Evolutionary conservation across 2,888 invertebrate species (phyloP).

Genomic region (Halictus quadricinctus): DNA sequence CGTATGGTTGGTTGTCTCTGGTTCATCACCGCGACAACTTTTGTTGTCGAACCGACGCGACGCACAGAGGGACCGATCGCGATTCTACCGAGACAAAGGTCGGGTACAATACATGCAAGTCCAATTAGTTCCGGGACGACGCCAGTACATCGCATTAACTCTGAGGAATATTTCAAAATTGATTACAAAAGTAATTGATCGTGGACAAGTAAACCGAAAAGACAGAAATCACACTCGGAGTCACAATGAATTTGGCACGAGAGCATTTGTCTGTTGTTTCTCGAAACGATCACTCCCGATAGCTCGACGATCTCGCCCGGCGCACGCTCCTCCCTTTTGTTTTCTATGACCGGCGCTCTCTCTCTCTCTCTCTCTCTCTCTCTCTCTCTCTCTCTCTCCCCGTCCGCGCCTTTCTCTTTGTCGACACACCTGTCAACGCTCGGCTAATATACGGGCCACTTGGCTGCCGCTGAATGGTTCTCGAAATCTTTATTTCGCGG

Average conservation of each 20-base stretch:
- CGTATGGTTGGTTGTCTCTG: background rate
- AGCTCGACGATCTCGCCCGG: background rate
- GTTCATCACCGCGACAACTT: background rate
- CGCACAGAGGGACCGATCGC: background rate
- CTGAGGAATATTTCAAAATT: no score
- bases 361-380: slow-evolving; percentile 33
- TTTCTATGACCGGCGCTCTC: slow-evolving; percentile 14
- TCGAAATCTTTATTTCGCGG: slow-evolving; percentile 54
- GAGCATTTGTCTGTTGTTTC: background rate
- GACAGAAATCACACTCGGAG: no score
- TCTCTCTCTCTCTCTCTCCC: slow-evolving; percentile 1
- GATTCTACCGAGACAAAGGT: background rate
- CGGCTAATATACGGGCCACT: slow-evolving; percentile 39
- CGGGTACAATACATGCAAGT: no score
- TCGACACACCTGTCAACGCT: slow-evolving; percentile 51
- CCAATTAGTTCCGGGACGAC: no score
- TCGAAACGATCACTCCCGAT: background rate
- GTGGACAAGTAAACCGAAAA: no score
- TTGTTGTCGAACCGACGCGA: background rate
- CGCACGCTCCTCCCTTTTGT: slow-evolving; percentile 13
- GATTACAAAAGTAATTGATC: no score
- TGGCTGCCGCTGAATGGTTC: slow-evolving; percentile 37
- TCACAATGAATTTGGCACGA: background rate
- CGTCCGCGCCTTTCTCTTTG: slow-evolving; percentile 21
- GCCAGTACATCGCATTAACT: no score